A percentile compares a stretch with the other conserved stretches of the same genome.
Conservation (phyloP, 2,797 vertebrate genomes). For the Lepus oiostolus region DNA sequence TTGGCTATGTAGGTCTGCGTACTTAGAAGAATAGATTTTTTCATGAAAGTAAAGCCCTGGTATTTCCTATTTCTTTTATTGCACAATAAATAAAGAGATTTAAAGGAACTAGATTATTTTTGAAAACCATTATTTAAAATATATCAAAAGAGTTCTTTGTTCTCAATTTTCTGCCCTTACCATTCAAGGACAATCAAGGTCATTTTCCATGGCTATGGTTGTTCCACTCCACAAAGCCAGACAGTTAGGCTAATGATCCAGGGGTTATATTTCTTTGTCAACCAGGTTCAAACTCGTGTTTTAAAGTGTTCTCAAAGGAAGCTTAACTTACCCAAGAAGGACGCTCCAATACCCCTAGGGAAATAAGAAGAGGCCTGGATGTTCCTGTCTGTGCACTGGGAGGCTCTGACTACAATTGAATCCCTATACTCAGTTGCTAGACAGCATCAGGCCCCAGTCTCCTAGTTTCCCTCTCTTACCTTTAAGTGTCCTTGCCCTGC, state of each 20-base stretch:
- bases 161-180: conserved; percentile 41
- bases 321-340: background rate
- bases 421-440: too few relatives aligned
- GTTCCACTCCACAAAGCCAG: background rate
- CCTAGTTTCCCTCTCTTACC: too few relatives aligned
- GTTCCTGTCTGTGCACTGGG: rapidly evolving
- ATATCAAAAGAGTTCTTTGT: background rate
- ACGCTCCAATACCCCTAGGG: background rate
- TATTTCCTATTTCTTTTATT: conserved; percentile 66
- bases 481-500: too few relatives aligned
- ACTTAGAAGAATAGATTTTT: conserved; percentile 64
- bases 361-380: background rate
- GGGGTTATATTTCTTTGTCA: conserved; percentile 26
- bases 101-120: conserved; percentile 43
- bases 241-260: background rate
- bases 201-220: background rate
- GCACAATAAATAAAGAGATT: conserved; percentile 47
- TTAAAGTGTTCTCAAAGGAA: conserved; percentile 28
- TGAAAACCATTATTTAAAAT: conserved; percentile 36
- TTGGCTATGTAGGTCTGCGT: conserved; percentile 36
- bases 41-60: background rate
- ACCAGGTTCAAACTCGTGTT: background rate
- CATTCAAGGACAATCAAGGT: conserved; percentile 28
- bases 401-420: background rate
- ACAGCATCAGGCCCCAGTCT: too few relatives aligned